Evolutionary conservation across 1,140 invertebrate genomes (phyloP).

Genomic region (Chionoecetes opilio): DNA sequence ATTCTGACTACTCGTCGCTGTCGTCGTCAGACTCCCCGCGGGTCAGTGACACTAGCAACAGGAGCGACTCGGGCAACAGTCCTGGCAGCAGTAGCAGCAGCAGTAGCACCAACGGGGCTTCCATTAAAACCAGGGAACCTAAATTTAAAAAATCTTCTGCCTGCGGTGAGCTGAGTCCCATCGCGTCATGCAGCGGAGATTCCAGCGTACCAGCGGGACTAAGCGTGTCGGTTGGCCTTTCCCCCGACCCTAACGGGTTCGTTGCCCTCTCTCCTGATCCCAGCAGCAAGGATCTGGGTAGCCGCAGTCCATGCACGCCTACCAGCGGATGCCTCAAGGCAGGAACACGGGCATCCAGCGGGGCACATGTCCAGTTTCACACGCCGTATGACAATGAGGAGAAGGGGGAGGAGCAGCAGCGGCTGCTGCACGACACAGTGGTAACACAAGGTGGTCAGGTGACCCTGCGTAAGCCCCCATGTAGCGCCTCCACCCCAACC

Average conservation of each 20-base stretch:
- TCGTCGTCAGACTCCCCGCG: conserved; percentile 63
- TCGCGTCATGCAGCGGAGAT: conserved; percentile 70
- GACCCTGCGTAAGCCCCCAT: conserved; percentile 34
- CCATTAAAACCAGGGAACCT: neutral
- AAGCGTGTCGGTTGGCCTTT: conserved; percentile 19
- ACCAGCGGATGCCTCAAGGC: conserved; percentile 78
- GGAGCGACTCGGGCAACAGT: conserved; percentile 61
- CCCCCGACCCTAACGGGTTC: neutral
- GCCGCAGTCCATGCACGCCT: conserved; percentile 70
- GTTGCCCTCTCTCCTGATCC: conserved; percentile 34
- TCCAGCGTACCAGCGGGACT: conserved; percentile 37
- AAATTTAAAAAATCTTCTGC: conserved; percentile 34
- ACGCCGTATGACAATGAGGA: conserved; percentile 71
- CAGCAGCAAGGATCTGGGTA: conserved; percentile 25
- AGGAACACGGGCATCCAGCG: conserved; percentile 60
- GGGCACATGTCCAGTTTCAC: conserved; percentile 80
- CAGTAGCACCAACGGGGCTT: conserved; percentile 14
- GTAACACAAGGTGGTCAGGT: conserved; percentile 64
- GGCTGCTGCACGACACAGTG: conserved; percentile 65
- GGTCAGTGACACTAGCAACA: conserved; percentile 52
- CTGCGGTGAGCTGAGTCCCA: conserved; percentile 64
- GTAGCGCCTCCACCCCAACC: conserved; percentile 34
- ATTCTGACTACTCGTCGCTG: conserved; percentile 68
- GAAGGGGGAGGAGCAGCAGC: conserved; percentile 42
- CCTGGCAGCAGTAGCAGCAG: conserved; percentile 39